These are phyloP conservation scores for Andrena haemorrhoa DNA, from an alignment of 2,888 invertebrate genomes.

Conservation along the genomic window DNA sequence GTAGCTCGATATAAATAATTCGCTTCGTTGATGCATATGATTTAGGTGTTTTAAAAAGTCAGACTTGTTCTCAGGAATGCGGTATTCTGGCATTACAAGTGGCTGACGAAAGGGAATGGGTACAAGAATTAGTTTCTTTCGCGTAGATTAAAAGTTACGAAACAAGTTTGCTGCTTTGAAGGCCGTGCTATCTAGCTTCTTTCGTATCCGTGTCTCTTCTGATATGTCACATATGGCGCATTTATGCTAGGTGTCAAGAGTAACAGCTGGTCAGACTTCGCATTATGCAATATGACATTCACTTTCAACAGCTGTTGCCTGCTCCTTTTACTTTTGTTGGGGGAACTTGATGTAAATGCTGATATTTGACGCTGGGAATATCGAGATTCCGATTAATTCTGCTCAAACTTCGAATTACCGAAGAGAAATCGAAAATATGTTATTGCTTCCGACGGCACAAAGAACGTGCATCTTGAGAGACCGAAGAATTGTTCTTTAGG, in stretches of 20 bases:
- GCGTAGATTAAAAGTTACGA: neutral
- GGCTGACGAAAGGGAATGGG: neutral
- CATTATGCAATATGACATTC: slow-evolving; percentile 70
- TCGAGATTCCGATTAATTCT: too few species aligned
- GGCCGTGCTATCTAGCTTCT: neutral
- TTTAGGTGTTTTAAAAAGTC: neutral
- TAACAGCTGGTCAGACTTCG: slow-evolving; percentile 61
- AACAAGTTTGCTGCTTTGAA: neutral
- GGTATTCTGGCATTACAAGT: neutral
- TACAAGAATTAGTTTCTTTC: neutral
- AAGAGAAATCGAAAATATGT: too few species aligned
- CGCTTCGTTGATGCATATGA: neutral
- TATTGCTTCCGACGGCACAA: too few species aligned
- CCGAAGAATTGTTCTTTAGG: slow-evolving; percentile 57
- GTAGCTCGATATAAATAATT: neutral
- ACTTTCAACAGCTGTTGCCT: slow-evolving; percentile 57
- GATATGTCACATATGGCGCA: neutral
- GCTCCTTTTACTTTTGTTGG: neutral
- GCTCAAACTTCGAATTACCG: too few species aligned
- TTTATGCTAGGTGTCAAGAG: slow-evolving; percentile 16
- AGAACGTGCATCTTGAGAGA: neutral
- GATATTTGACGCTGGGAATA: too few species aligned
- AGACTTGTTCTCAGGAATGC: slow-evolving; percentile 9
- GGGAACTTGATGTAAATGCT: neutral
- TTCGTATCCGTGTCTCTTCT: neutral